Percentiles rank a stretch among this genome's conserved stretches.
Conservation (phyloP, 2,888 invertebrate species). For the Lasioglossum zephyrum region DNA sequence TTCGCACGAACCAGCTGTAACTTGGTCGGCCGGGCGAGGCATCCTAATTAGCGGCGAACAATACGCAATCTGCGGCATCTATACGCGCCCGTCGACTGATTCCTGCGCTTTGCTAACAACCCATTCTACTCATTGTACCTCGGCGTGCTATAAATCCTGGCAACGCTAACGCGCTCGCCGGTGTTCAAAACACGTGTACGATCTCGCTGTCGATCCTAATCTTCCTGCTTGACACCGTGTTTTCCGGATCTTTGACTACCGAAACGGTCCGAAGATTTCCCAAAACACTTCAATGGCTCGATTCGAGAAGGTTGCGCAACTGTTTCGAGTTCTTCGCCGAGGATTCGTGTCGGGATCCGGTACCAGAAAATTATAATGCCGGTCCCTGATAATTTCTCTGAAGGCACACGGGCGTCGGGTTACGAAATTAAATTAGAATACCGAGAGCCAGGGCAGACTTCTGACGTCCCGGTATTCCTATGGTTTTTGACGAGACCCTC, state of each 20-base stretch:
- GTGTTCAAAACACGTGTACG: conserved; percentile 48
- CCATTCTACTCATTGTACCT: conserved; percentile 44
- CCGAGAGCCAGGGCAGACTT: conserved; percentile 55
- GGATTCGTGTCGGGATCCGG: conserved; percentile 34
- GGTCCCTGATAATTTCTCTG: conserved; percentile 60
- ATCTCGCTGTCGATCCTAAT: conserved; percentile 50
- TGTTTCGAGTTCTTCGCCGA: neutral
- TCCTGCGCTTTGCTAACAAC: conserved; percentile 57
- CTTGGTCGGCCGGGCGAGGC: conserved; percentile 32
- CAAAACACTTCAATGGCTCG: neutral
- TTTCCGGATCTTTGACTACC: neutral
- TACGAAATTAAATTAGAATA: conserved; percentile 81
- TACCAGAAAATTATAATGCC: conserved; percentile 66
- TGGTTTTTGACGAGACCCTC: conserved; percentile 58
- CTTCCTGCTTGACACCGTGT: conserved; percentile 14
- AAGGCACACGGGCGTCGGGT: conserved; percentile 70
- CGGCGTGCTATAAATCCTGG: conserved; percentile 47
- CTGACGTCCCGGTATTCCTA: conserved; percentile 46
- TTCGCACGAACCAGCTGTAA: conserved; percentile 16
- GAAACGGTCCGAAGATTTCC: neutral
- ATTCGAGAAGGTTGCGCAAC: neutral
- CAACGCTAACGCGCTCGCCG: conserved; percentile 33
- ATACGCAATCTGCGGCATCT: conserved; percentile 57
- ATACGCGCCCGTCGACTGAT: conserved; percentile 46
- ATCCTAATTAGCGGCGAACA: conserved; percentile 57